phyloP scores from a whole-genome alignment of 2,888 invertebrate genomes.

The Seladonia tumulorum region DNA sequence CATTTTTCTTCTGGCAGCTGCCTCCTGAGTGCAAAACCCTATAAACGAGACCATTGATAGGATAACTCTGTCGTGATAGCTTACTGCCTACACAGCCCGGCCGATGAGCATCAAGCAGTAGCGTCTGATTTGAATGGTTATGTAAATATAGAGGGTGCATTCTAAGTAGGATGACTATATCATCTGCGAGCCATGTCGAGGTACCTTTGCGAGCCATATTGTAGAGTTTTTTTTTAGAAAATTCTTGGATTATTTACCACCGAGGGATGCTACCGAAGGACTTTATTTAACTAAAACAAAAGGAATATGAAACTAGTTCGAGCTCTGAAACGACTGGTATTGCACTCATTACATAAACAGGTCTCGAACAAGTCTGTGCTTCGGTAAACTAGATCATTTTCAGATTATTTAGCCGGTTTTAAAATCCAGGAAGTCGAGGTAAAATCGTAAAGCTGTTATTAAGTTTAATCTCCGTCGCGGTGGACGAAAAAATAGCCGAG shows the following conservation, averaged over 20 bases:
- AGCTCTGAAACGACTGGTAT: no score
- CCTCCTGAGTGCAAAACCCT: background rate
- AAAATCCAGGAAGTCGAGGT: background rate
- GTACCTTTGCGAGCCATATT: background rate
- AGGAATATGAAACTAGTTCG: no score
- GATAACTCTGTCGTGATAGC: background rate
- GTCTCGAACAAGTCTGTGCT: background rate
- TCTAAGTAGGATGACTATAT: constrained; percentile 9
- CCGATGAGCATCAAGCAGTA: constrained; percentile 4
- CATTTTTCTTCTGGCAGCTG: background rate
- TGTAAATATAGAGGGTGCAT: constrained; percentile 16
- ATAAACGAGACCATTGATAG: constrained; percentile 9
- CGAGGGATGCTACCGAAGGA: background rate
- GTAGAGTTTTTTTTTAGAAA: background rate
- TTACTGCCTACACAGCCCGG: background rate
- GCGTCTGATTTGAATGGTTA: constrained; percentile 19
- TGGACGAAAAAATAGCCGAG: constrained; percentile 16
- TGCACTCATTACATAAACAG: no score
- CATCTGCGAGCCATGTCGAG: background rate
- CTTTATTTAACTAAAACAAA: no score
- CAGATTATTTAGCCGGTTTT: background rate
- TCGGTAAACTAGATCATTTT: background rate
- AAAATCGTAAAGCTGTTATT: background rate
- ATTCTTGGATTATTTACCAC: background rate
- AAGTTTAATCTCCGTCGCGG: background rate